Evolutionary conservation across 2,888 invertebrate genomes (phyloP), one percentile per base, ranked within the genome.

Genomic region (Ctena decussata): DNA sequence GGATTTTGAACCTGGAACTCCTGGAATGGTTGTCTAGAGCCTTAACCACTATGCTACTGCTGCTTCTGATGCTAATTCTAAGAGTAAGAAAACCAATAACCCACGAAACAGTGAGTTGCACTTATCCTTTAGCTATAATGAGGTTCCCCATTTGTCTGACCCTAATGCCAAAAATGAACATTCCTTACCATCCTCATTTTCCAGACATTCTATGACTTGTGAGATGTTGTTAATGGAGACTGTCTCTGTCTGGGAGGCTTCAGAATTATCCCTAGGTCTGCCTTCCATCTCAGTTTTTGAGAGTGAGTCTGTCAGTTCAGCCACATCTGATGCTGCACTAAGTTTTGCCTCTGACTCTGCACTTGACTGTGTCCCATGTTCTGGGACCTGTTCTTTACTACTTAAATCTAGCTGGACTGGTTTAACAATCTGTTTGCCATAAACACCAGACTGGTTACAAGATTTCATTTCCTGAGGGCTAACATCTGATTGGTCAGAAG

Each of bases 141-240:
- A n/a, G n/a, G n/a, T n/a, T n/a, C n/a, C n/a, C n/a, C n/a, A n/a
- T n/a, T n/a, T n/a, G n/a, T n/a, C n/a, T n/a, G n/a, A n/a, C n/a
- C n/a, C n/a, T n/a, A n/a, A n/a, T n/a, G n/a, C n/a, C n/a, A n/a
- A n/a, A n/a, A n/a, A n/a, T n/a, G n/a, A n/a, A n/a, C n/a, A n/a
- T n/a, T n/a, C n/a, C 82, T 46, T 37, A 87, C 87, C 87, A 73
- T 81, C 81, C 24, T 81, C 49, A 44, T 46, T 65, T 21, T 85
- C 86, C n/a, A 86, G 39, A 0, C 79, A 77, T 37, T 86, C 82
- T 37, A 86, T 81, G 5, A 86, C 80, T 37, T 82, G 76, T 21
- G 86, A 81, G 8, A 89, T 41, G 2, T 77, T 89, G 27, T 89
- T 86, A 39, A 89, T 76, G 11, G 79, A 82, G 0, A 89, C 85